Conservation (phyloP, 2,797 vertebrate genomes). For the Galagoides demidoff region DNA sequence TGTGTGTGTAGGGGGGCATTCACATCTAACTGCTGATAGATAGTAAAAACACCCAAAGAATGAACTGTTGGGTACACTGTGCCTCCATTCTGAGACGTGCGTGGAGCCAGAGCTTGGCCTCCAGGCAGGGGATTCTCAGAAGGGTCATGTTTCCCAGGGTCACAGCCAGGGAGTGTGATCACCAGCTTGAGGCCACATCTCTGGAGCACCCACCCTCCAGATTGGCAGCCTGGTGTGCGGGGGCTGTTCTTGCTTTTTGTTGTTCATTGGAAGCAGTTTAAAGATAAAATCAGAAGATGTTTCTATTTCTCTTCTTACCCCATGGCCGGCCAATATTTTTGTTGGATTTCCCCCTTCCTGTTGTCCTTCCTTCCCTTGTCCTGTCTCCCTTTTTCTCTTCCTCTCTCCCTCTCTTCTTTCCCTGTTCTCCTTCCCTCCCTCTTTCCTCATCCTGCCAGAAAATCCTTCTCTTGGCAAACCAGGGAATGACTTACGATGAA, state of each 20-base stretch:
- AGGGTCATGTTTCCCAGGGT: background rate
- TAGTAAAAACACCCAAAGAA: background rate
- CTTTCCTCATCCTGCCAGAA: background rate
- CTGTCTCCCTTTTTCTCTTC: accelerated
- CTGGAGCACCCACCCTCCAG: background rate
- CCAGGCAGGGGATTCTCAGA: background rate
- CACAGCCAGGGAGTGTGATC: background rate
- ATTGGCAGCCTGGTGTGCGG: background rate
- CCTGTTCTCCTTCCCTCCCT: background rate
- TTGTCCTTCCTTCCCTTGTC: no score
- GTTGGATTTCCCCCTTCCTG: background rate
- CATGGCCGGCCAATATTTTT: background rate
- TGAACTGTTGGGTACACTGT: background rate
- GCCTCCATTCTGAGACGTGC: background rate
- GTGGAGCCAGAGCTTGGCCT: background rate
- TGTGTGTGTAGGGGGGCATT: background rate
- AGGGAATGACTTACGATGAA: background rate
- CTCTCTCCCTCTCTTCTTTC: no score
- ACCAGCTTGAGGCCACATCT: background rate
- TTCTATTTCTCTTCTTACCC: conserved; percentile 5
- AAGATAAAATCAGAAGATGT: background rate
- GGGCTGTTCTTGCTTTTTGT: background rate
- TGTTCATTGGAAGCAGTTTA: background rate
- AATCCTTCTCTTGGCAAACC: background rate
- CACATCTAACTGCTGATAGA: background rate